Evolutionary conservation across 2,113 vertebrate genomes (phyloP).

Genomic region (Malurus melanocephalus): DNA sequence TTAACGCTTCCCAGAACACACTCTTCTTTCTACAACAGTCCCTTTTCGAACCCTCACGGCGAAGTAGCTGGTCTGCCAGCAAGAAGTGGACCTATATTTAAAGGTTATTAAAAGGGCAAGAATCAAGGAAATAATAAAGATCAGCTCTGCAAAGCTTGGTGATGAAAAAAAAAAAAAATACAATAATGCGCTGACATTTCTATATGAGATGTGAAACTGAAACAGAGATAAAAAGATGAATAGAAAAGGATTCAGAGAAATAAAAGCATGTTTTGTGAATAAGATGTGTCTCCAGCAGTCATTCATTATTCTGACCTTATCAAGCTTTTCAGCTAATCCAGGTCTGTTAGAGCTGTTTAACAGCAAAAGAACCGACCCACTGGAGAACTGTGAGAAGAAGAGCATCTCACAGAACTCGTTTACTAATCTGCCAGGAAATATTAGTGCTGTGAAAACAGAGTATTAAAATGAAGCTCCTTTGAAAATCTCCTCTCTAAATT

Average conservation of each 20-base stretch:
- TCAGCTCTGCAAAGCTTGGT: neutral
- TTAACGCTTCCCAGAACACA: neutral
- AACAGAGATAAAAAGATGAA: neutral
- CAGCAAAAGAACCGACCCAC: neutral
- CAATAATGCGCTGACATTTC: neutral
- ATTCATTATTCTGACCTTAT: conserved; percentile 1
- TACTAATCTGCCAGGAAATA: neutral
- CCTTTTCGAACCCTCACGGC: neutral
- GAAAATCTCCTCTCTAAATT: neutral
- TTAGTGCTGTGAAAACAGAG: neutral
- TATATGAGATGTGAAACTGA: neutral
- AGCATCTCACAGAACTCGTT: neutral
- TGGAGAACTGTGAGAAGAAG: neutral
- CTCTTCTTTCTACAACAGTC: neutral
- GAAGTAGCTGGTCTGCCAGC: neutral
- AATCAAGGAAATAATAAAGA: conserved; percentile 1
- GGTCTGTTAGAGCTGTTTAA: neutral
- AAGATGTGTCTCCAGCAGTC: neutral
- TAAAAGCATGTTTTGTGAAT: neutral
- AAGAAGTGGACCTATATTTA: neutral
- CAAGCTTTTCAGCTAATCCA: neutral
- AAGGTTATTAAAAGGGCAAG: conserved; percentile 44
- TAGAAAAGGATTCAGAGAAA: neutral
- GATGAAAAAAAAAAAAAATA: neutral
- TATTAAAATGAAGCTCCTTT: neutral